phyloP scores from a whole-genome alignment of 2,797 vertebrate genomes.

The Crenuchus spilurus region DNA sequence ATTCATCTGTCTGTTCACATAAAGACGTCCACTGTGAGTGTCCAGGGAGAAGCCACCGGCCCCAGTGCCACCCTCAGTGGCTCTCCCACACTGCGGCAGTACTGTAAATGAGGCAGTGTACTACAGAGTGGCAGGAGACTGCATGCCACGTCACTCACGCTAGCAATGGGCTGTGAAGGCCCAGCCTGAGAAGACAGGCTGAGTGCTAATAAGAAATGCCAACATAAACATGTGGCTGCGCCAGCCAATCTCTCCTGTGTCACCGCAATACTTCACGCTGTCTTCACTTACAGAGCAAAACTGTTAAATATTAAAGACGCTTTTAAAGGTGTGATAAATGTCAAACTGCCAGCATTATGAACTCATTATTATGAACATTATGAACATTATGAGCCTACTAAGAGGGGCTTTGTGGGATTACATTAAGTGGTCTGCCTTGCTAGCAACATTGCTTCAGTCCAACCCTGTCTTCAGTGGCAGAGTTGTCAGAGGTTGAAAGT shows the following conservation, averaged over 20 bases:
- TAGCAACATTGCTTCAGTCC: slow-evolving; percentile 17
- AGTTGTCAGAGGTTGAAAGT: slow-evolving; percentile 13
- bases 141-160: slow-evolving; percentile 78
- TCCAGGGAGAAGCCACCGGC: slow-evolving; percentile 13
- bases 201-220: slow-evolving; percentile 70
- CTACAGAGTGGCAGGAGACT: slow-evolving; percentile 79
- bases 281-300: slow-evolving; percentile 78
- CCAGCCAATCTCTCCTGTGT: slow-evolving; percentile 74
- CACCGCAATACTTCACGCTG: slow-evolving; percentile 76
- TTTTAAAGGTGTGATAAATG: slow-evolving; percentile 45
- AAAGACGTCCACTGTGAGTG: slow-evolving; percentile 5
- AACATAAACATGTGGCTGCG: slow-evolving; percentile 77
- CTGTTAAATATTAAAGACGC: slow-evolving; percentile 66
- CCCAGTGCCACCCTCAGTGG: slow-evolving; percentile 56
- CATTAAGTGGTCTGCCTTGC: slow-evolving; percentile 26
- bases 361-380: slow-evolving; percentile 22
- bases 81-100: slow-evolving; percentile 50
- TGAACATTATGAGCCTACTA: slow-evolving; percentile 9
- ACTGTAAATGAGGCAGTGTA: slow-evolving; percentile 57
- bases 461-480: slow-evolving; percentile 18
- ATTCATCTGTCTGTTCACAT: slow-evolving; percentile 15
- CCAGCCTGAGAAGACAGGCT: slow-evolving; percentile 73
- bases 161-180: slow-evolving; percentile 82
- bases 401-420: slow-evolving; percentile 32
- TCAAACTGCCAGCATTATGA: slow-evolving; percentile 14